These are phyloP conservation scores for Cyprinodon variegatus DNA, from an alignment of 2,113 vertebrate species.

Conservation along the genomic window DNA sequence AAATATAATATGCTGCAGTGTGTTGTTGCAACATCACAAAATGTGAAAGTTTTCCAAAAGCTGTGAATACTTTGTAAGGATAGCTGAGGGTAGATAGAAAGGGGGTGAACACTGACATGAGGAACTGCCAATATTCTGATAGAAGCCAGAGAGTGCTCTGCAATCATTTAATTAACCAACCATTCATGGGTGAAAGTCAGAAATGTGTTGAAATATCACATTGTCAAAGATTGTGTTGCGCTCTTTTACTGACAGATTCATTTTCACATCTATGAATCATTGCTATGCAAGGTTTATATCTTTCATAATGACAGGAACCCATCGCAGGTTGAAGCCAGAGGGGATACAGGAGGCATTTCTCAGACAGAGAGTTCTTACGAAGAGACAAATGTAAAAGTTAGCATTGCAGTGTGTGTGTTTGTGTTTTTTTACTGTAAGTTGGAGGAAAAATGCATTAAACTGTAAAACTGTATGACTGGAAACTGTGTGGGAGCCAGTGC, in stretches of 20 bases:
- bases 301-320: not conserved
- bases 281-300: not conserved
- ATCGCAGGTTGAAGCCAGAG: not conserved
- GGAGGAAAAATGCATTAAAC: not conserved
- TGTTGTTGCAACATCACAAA: not conserved
- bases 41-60: not conserved
- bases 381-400: not conserved
- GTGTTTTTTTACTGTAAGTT: not conserved
- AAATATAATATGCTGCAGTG: not conserved
- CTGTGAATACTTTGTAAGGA: not conserved
- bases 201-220: not conserved
- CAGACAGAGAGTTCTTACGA: not conserved
- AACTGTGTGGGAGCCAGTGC: not conserved
- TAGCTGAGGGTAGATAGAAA: constrained; percentile 30
- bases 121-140: constrained; percentile 6
- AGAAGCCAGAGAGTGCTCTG: not conserved
- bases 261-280: not conserved
- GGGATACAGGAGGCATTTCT: not conserved
- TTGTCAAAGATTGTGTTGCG: not conserved
- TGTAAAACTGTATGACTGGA: not conserved
- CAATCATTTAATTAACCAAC: constrained; percentile 17
- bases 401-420: not conserved
- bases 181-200: constrained; percentile 17
- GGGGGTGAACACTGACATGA: not conserved
- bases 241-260: not conserved